Evolutionary conservation across 2,888 invertebrate genomes (phyloP).

Genomic region (Pristionchus mayeri): DNA sequence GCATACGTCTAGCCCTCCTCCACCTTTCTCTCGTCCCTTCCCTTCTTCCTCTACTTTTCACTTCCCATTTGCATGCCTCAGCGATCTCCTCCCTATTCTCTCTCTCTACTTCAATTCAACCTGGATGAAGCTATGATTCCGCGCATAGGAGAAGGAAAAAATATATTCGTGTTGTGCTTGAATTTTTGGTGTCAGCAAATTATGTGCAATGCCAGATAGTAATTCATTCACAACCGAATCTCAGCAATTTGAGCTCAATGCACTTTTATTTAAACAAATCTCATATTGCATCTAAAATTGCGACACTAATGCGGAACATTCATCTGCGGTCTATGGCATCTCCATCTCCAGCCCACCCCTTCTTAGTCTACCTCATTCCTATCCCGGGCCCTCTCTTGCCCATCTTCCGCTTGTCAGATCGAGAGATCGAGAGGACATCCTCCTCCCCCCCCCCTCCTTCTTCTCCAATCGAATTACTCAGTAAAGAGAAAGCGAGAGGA

Average conservation of each 20-base stretch:
- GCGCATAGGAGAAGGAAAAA: not conserved
- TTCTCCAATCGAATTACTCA: slow-evolving; percentile 45
- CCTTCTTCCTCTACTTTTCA: slow-evolving; percentile 39
- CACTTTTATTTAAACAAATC: too few species aligned
- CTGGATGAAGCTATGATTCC: slow-evolving; percentile 25
- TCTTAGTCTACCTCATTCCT: slow-evolving; percentile 5
- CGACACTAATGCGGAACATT: too few species aligned
- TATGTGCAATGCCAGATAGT: too few species aligned
- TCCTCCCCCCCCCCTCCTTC: slow-evolving; percentile 30
- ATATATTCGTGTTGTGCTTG: too few species aligned
- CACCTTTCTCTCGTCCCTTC: slow-evolving; percentile 17
- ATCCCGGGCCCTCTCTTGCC: not conserved
- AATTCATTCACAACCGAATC: too few species aligned
- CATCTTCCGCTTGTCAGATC: slow-evolving; percentile 38
- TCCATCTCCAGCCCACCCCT: not conserved
- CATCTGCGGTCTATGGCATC: not conserved
- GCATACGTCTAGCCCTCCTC: slow-evolving; percentile 17
- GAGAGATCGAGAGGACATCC: slow-evolving; percentile 45
- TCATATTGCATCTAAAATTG: too few species aligned
- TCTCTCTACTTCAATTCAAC: not conserved
- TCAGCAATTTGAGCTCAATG: too few species aligned
- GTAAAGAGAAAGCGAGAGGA: slow-evolving; percentile 39
- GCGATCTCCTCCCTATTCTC: slow-evolving; percentile 8
- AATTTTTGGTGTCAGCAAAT: too few species aligned
- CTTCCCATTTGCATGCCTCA: slow-evolving; percentile 43